A percentile compares a stretch with the other conserved stretches of the same genome.
These are phyloP conservation scores for Bombus terrestris DNA, from an alignment of 1,140 invertebrate genomes.

Conservation along the genomic window DNA sequence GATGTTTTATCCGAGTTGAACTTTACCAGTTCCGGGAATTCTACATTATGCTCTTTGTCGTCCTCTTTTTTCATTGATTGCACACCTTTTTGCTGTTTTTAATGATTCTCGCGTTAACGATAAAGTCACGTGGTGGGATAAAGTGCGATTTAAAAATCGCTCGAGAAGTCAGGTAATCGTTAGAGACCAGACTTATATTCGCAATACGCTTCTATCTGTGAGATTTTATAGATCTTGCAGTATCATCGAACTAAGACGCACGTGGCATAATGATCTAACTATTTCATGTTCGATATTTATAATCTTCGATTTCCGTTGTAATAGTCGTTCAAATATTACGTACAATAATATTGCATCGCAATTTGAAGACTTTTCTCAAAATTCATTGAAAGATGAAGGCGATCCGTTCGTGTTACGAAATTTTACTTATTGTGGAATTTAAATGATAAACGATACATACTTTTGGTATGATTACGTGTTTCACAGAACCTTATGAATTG, in stretches of 20 bases:
- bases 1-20: neutral
- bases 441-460: too few species aligned
- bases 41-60: too few species aligned
- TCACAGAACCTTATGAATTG: too few species aligned
- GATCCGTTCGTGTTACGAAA: neutral
- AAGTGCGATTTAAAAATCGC: neutral
- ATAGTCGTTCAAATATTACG: neutral
- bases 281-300: conserved; percentile 1
- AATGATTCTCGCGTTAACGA: neutral
- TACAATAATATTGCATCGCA: neutral
- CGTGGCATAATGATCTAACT: neutral
- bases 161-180: neutral
- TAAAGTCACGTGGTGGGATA: neutral
- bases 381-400: neutral
- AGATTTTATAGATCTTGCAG: neutral
- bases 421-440: too few species aligned
- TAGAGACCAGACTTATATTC: neutral
- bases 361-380: neutral
- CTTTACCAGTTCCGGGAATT: neutral
- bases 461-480: too few species aligned
- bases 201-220: too few species aligned
- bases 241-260: too few species aligned
- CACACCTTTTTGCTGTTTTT: neutral
- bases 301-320: neutral
- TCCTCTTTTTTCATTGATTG: neutral